These are phyloP conservation scores for Deroplatys truncata DNA, from an alignment of 2,888 invertebrate genomes.

Conservation along the genomic window DNA sequence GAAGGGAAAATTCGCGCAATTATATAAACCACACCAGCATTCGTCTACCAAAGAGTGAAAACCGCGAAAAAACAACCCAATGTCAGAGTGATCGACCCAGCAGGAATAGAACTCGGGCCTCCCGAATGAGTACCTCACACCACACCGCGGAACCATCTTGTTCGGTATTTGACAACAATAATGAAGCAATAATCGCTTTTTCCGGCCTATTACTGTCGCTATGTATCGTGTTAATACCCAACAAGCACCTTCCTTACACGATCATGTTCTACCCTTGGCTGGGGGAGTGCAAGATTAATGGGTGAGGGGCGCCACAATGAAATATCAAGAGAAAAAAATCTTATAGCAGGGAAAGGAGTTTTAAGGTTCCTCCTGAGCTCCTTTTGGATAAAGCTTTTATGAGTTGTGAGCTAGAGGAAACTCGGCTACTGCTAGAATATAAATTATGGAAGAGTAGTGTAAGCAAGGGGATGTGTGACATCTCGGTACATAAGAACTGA, in stretches of 20 bases:
- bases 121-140: no score
- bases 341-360: slow-evolving; percentile 1
- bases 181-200: background rate
- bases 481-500: background rate
- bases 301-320: slow-evolving; percentile 28
- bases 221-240: background rate
- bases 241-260: background rate
- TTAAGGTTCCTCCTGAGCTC: background rate
- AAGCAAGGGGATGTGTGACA: background rate
- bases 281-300: slow-evolving; percentile 5
- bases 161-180: background rate
- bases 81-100: no score
- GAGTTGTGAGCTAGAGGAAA: slow-evolving; percentile 25
- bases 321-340: slow-evolving; percentile 30
- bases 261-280: background rate
- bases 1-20: no score
- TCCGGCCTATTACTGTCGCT: background rate
- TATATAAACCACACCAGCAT: no score
- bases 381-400: slow-evolving; percentile 28
- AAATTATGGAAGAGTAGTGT: slow-evolving; percentile 20
- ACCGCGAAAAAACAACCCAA: no score
- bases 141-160: no score
- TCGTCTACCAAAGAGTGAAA: no score
- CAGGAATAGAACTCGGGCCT: no score
- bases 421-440: slow-evolving; percentile 11